Base-by-base conservation (phyloP, 64 coral and sea anemone genomes). In the Stichodactyla mertensii region DNA sequence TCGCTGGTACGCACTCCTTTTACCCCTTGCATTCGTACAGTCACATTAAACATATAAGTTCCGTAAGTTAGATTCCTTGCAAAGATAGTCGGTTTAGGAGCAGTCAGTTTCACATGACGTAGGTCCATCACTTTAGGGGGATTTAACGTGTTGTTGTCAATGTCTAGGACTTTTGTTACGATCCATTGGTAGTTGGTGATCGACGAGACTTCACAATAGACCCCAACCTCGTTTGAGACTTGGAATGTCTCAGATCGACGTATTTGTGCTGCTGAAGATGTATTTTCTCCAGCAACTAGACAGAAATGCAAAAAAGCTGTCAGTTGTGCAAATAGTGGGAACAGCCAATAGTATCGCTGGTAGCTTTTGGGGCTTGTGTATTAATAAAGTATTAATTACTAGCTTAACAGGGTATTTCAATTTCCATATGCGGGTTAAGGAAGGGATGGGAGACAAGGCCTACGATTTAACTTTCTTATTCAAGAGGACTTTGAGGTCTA, bases 151-250 rank as follows among this genome's bases (percentile, higher is more conserved):
- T 85, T 36, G 13, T 31, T 58, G 24, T 85, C 61, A 14, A 61
- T 36, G 55, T 85, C 83, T 85, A 26, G 27, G 15, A 61, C 55
- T 52, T 64, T 58, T 22, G 27, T 45, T 10, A 85, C 59, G 15
- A 18, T 61, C 83, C 83, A 85, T 23, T 20, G 16, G 57, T 61
- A 64, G 60, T 26, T 85, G 6, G 83, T 85, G 0, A 36, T 16
- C 5, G 53, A 58, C 3, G 83, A 85, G 6, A 85, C 83, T 61
- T 85, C 83, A 64, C 83, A 85, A 24, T 58, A 85, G 28, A 85
- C 60, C 18, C 9, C 83, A 5, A 61, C 56, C 10, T 85, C 54
- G 26, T 56, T 60, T 19, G 54, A 31, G 16, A 64, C 24, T 52
- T 85, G 83, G 7, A 85, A 16, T 16, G 27, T 74, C 27, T 74